Percentiles rank a stretch among this genome's conserved stretches.
Conservation (phyloP, 2,888 invertebrate genomes). For the Hesperia comma region DNA sequence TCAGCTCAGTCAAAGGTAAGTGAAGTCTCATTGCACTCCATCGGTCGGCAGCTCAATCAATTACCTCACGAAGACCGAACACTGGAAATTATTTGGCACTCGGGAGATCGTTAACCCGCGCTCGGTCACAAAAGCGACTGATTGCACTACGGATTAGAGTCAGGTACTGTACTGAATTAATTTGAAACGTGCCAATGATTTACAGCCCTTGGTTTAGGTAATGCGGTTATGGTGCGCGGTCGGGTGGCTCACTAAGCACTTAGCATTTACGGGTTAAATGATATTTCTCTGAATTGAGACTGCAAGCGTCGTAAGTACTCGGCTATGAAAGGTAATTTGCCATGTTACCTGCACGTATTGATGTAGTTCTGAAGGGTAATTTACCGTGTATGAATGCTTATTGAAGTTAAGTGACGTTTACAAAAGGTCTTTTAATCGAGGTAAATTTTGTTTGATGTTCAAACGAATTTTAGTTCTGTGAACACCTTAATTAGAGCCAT, state of each 20-base stretch:
- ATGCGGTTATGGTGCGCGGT: slow-evolving; percentile 67
- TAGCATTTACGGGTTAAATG: slow-evolving; percentile 57
- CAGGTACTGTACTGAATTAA: slow-evolving; percentile 71
- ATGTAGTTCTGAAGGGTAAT: too few species aligned
- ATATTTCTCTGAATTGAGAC: slow-evolving; percentile 38
- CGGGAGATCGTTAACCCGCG: slow-evolving; percentile 43
- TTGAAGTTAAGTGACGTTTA: neutral
- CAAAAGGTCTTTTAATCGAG: neutral
- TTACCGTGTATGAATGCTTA: neutral
- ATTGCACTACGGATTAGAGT: slow-evolving; percentile 63
- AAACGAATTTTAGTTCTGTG: neutral
- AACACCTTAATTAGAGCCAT: neutral
- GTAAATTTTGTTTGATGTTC: slow-evolving; percentile 5
- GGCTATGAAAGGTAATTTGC: too few species aligned
- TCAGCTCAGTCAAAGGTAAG: neutral
- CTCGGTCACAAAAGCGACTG: slow-evolving; percentile 62
- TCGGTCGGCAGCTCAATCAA: slow-evolving; percentile 26
- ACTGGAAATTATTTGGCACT: slow-evolving; percentile 40
- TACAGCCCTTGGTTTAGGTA: slow-evolving; percentile 64
- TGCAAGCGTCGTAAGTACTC: slow-evolving; percentile 8
- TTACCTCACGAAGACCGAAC: slow-evolving; percentile 17
- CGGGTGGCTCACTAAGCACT: slow-evolving; percentile 59
- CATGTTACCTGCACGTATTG: too few species aligned
- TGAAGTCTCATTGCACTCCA: slow-evolving; percentile 18
- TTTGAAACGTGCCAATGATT: slow-evolving; percentile 76